A percentile compares a stretch with the other conserved stretches of the same genome.
phyloP scores from a whole-genome alignment of 2,888 invertebrate species.

The Heliconius aoede region DNA sequence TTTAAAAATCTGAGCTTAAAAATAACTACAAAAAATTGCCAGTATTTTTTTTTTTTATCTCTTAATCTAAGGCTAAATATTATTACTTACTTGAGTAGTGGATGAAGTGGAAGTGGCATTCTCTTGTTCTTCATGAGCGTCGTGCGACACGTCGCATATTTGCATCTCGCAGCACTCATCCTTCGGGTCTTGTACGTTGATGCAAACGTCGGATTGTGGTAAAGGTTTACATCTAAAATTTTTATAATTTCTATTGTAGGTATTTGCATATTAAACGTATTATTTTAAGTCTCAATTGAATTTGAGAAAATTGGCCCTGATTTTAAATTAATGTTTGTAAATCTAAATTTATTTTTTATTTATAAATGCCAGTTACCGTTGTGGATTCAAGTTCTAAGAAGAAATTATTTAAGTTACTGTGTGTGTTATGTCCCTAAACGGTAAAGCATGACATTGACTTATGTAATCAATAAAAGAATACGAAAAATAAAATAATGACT shows the following conservation, averaged over 20 bases:
- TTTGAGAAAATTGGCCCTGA: background rate
- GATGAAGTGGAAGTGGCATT: slow-evolving; percentile 58
- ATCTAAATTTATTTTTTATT: too few relatives aligned
- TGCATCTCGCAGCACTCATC: slow-evolving; percentile 94
- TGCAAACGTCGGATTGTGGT: slow-evolving; percentile 87
- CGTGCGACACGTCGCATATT: slow-evolving; percentile 92
- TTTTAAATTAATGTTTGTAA: too few relatives aligned
- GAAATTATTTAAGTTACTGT: too few relatives aligned
- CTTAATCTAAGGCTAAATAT: too few relatives aligned
- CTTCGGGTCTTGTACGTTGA: slow-evolving; percentile 91
- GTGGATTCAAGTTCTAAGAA: background rate
- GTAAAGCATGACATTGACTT: too few relatives aligned
- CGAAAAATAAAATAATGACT: background rate
- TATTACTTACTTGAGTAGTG: slow-evolving; percentile 47
- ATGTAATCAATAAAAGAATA: too few relatives aligned
- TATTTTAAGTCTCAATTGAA: background rate
- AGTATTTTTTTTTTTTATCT: too few relatives aligned
- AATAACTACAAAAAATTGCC: too few relatives aligned
- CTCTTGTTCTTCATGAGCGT: slow-evolving; percentile 86
- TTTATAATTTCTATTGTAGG: background rate
- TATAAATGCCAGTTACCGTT: background rate
- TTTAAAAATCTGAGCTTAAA: too few relatives aligned
- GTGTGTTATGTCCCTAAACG: too few relatives aligned
- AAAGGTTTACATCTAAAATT: slow-evolving; percentile 84
- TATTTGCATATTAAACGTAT: background rate